Base-by-base conservation (phyloP, 2,888 invertebrate species). In the Cephus runcator region DNA sequence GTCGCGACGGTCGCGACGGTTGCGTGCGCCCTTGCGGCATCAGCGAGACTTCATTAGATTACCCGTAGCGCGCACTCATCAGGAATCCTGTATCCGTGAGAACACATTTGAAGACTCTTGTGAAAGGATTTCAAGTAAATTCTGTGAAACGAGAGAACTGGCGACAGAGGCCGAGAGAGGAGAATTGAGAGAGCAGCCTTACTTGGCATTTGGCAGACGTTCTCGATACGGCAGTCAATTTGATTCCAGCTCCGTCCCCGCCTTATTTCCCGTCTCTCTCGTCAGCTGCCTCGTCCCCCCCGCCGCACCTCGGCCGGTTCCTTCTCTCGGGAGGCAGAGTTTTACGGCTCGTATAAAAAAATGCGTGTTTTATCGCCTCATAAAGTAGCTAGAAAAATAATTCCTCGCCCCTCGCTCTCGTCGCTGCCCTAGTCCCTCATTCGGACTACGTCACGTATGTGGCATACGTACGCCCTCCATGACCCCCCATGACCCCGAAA, bases 321-420 rank as follows among this genome's bases (percentile, higher is more conserved):
- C 56, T 56, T 23, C 56, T 56, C 56, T 23, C 56, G 34, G 11
- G 15, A 71, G 15, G 71, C 71, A 3, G 15, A 75, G 75, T 75
- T 77, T 69, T 75, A 77, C 77, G 69, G 69, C 75, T 68, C 40
- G 75, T 77, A 77, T 77, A 77, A 77, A 77, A 77, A 77, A 75
- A 34, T 69, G 77, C 33, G 77, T 77, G 75, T 77, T 75, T 77
- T 77, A 77, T 77, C 75, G 77, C 77, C 71, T 75, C 69, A 77
- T 77, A 77, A 77, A 77, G 69, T 77, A 75, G 75, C 77, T 77
- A 75, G 77, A 77, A 77, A 77, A 77, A 77, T 77, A 77, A 77
- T 77, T 75, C 75, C 33, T 40, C 74, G 56, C 30, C 15, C 15
- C 56, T 30, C 75, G 31, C 75, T 33, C 75, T n/a, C 11, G 15